Percentiles rank a stretch among this genome's conserved stretches.
phyloP scores from a whole-genome alignment of 1,140 invertebrate species.

The Himalopsyche phryganea region DNA sequence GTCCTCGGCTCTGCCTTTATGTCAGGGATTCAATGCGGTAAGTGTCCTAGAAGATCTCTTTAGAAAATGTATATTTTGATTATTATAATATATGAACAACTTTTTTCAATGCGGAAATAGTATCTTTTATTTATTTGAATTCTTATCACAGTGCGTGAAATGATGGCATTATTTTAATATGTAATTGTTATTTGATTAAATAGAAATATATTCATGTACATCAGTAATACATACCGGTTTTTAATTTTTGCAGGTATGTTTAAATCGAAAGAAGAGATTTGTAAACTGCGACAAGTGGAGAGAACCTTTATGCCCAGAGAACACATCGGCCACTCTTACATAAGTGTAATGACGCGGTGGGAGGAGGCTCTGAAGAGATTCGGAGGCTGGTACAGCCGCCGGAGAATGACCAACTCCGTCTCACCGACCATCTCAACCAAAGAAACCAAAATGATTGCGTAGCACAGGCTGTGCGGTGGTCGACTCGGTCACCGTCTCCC shows the following conservation, averaged over 20 bases:
- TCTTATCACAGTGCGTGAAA: neutral
- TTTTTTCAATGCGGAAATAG: neutral
- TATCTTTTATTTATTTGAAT: neutral
- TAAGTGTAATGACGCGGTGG: slow-evolving; percentile 57
- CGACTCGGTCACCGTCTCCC: too few relatives aligned
- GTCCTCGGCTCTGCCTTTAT: slow-evolving; percentile 76
- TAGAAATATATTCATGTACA: neutral
- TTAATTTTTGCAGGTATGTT: slow-evolving; percentile 61
- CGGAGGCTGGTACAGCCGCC: slow-evolving; percentile 61
- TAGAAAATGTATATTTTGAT: neutral
- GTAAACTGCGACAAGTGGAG: slow-evolving; percentile 56
- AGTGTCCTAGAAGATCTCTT: slow-evolving; percentile 20
- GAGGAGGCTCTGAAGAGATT: slow-evolving; percentile 65
- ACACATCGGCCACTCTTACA: slow-evolving; percentile 46
- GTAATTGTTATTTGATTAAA: neutral
- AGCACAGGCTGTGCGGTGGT: too few relatives aligned
- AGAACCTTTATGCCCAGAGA: slow-evolving; percentile 59
- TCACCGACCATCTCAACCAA: too few relatives aligned
- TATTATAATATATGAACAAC: neutral
- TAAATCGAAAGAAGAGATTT: slow-evolving; percentile 65
- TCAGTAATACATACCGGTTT: neutral
- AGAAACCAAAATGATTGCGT: too few relatives aligned
- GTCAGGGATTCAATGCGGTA: slow-evolving; percentile 75
- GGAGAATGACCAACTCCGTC: neutral
- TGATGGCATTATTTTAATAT: neutral